phyloP scores from a whole-genome alignment of 1,140 invertebrate species.

The Vanessa tameamea region DNA sequence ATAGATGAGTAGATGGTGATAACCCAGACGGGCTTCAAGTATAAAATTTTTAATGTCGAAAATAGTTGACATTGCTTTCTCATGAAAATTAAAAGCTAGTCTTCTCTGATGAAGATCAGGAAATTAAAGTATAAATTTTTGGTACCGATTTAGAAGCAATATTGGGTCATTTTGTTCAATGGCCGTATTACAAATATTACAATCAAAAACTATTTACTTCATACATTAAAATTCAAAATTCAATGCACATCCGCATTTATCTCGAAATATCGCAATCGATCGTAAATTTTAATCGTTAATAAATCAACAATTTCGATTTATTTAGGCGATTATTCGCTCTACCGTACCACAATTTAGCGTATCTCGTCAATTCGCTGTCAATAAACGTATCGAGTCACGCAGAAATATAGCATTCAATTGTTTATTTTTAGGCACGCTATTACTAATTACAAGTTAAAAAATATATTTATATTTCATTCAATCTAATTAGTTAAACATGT shows the following conservation, averaged over 20 bases:
- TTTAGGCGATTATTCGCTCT: conserved; percentile 51
- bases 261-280: conserved; percentile 43
- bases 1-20: too few relatives aligned
- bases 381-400: conserved; percentile 28
- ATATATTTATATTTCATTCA: too few relatives aligned
- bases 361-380: conserved; percentile 36
- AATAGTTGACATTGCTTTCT: too few relatives aligned
- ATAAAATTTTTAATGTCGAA: too few relatives aligned
- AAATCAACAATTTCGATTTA: conserved; percentile 56
- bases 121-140: too few relatives aligned
- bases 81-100: too few relatives aligned
- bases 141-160: background rate
- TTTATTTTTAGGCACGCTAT: conserved; percentile 24
- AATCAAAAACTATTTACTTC: background rate
- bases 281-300: conserved; percentile 62
- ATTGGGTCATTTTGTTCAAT: background rate
- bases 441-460: background rate
- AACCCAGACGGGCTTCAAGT: too few relatives aligned
- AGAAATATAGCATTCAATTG: conserved; percentile 8
- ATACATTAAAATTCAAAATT: background rate
- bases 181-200: too few relatives aligned
- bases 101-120: background rate
- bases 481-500: background rate
- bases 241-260: background rate
- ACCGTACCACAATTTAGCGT: conserved; percentile 36